Base-by-base conservation (phyloP, 2,113 vertebrate genomes). In the Ranitomeya imitator region DNA sequence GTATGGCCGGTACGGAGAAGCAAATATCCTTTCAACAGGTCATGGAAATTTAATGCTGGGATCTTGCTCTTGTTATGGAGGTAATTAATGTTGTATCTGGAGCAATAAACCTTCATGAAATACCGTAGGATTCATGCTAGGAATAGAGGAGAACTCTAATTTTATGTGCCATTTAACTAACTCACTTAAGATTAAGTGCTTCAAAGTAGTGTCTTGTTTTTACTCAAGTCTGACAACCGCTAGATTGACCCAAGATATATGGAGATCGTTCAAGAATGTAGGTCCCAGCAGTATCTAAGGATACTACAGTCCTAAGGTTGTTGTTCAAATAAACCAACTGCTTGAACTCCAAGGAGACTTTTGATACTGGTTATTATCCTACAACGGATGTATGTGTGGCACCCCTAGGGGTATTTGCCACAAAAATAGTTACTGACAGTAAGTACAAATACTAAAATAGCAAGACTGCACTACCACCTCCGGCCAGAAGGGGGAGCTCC, bases 1-100 rank as follows among this genome's bases (percentile, higher is more conserved):
- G 90, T 92, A 92, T 89, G 74, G 91, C 92, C 91, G 85, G 92
- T 90, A 92, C 85, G 89, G 90, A 91, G 90, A 91, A 93, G 92
- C 73, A 91, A 87, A 89, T 86, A 91, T 89, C 89, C 89, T 91
- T 83, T 5, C 18, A 91, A 89, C 90, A 69, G 86, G 91, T 90
- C 89, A 88, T 37, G 90, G 86, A 92, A 81, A 85, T 85, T 84
- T 90, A 86, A 83, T 91, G 91, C 90, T 74, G 90, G 89, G 89
- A 77, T 16, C 76, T 69, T 54, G 73, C 71, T 86, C 45, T 52
- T 55, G 45, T 21, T 88, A 82, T 26, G 7, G 79, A 51, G n/a
- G 79, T 76, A 63, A 88, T 88, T 63, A 26, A 83, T 77, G 86
- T 19, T 76, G 14, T 76, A 74, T 76, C 79, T 61, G 37, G 11